Conservation (phyloP, 2,113 vertebrate species). For the Prochilodus magdalenae region DNA sequence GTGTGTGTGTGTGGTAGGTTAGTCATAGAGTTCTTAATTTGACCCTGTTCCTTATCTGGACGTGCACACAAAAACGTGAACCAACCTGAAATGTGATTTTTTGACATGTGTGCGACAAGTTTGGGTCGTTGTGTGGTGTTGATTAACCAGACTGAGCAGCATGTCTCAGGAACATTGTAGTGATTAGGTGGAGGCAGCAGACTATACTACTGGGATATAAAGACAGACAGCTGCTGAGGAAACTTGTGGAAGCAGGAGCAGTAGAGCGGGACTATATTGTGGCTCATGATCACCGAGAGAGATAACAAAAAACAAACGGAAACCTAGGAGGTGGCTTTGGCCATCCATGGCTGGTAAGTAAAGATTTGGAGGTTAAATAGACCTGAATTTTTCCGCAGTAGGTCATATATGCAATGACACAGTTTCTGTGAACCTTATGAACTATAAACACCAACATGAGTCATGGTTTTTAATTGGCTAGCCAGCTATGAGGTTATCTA, state of each 20-base stretch:
- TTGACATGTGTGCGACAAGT: constrained; percentile 11
- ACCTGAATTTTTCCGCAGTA: not conserved
- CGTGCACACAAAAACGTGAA: not conserved
- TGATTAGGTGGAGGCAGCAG: constrained; percentile 11
- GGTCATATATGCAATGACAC: not conserved
- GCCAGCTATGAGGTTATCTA: not conserved
- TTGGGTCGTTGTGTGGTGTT: constrained; percentile 33
- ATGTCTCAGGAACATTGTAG: constrained; percentile 33
- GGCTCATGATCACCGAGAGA: constrained; percentile 2
- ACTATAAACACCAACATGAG: not conserved
- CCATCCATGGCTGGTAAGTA: constrained; percentile 55
- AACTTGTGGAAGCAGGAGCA: constrained; percentile 16
- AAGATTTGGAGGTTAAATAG: not conserved
- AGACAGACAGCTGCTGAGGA: constrained; percentile 5
- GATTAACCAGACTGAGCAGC: constrained; percentile 51
- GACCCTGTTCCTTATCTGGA: not conserved
- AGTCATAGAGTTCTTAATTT: not conserved
- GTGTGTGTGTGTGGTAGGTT: too few species aligned
- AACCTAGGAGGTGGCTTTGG: constrained; percentile 13
- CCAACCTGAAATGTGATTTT: not conserved
- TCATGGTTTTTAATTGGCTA: not conserved
- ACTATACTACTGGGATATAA: constrained; percentile 26
- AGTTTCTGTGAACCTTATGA: not conserved
- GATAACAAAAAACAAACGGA: not conserved
- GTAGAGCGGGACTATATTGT: not conserved